phyloP scores from a whole-genome alignment of 2,113 vertebrate species.

The Indicator maculatus region DNA sequence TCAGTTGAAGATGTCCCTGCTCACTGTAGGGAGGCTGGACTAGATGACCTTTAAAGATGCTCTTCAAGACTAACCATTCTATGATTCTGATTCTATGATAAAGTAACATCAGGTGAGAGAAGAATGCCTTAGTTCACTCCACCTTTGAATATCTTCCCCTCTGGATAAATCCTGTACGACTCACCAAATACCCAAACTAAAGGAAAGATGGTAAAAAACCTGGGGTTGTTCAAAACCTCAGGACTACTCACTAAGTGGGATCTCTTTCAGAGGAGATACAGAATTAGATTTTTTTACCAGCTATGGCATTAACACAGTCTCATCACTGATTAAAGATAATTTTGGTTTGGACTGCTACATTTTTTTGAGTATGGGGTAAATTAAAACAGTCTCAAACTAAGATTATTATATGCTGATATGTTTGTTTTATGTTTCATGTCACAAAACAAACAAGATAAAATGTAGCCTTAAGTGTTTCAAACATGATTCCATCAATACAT shows the following conservation, averaged over 20 bases:
- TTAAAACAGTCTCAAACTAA: constrained; percentile 24
- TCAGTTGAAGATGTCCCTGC: no score
- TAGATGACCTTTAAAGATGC: no score
- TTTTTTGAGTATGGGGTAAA: constrained; percentile 21
- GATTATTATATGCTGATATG: constrained; percentile 31
- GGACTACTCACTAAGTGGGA: background rate
- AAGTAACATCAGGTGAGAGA: background rate
- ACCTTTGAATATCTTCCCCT: background rate
- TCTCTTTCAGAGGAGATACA: background rate
- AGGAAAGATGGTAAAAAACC: background rate
- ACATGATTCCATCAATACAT: background rate
- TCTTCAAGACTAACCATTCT: no score
- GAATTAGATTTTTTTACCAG: constrained; percentile 40
- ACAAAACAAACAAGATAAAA: constrained; percentile 53
- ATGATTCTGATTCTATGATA: no score
- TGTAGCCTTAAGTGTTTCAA: constrained; percentile 34
- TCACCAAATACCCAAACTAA: background rate
- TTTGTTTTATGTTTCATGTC: constrained; percentile 44
- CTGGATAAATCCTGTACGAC: background rate
- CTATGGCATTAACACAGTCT: background rate
- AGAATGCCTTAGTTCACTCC: background rate
- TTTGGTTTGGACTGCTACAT: constrained; percentile 6
- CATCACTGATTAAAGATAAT: background rate
- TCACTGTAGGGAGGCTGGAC: no score
- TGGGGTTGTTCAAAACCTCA: background rate